These are phyloP conservation scores for Lytechinus variegatus DNA, from an alignment of 35 echinoderm and acorn worm species.

Conservation along the genomic window DNA sequence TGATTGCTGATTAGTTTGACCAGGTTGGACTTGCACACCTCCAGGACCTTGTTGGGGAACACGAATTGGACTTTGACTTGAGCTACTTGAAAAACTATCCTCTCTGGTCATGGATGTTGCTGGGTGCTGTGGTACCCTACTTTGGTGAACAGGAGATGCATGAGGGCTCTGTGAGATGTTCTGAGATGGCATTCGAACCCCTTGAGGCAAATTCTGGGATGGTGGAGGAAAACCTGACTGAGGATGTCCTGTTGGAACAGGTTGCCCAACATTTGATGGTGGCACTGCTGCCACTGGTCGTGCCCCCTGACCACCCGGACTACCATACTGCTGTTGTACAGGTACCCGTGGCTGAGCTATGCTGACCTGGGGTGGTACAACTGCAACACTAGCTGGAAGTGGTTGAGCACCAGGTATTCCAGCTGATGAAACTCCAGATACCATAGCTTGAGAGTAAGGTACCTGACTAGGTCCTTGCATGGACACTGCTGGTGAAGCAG, in stretches of 20 bases:
- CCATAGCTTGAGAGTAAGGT: not conserved
- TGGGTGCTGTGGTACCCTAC: conserved; percentile 23
- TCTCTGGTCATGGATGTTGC: conserved; percentile 31
- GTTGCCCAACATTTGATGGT: conserved; percentile 19
- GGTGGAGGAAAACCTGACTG: not conserved
- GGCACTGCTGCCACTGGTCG: conserved; percentile 51
- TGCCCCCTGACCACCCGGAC: not conserved
- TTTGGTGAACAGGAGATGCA: not conserved
- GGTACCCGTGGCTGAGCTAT: conserved; percentile 32
- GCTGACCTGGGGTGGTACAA: conserved; percentile 21
- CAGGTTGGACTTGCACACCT: not conserved
- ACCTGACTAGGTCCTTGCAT: not conserved
- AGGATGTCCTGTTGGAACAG: not conserved
- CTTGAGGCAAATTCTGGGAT: not conserved
- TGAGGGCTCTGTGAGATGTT: conserved; percentile 9
- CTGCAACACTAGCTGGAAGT: not conserved
- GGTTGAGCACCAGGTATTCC: not conserved
- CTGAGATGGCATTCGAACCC: not conserved
- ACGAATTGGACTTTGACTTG: conserved; percentile 42
- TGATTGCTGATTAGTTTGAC: not conserved
- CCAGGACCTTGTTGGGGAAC: conserved; percentile 2
- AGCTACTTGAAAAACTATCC: conserved; percentile 42
- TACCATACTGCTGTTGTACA: conserved; percentile 22
- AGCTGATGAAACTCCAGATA: not conserved
- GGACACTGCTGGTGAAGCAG: conserved; percentile 41